Evolutionary conservation across 2,113 vertebrate species (phyloP).

Genomic region (Caracal caracal): DNA sequence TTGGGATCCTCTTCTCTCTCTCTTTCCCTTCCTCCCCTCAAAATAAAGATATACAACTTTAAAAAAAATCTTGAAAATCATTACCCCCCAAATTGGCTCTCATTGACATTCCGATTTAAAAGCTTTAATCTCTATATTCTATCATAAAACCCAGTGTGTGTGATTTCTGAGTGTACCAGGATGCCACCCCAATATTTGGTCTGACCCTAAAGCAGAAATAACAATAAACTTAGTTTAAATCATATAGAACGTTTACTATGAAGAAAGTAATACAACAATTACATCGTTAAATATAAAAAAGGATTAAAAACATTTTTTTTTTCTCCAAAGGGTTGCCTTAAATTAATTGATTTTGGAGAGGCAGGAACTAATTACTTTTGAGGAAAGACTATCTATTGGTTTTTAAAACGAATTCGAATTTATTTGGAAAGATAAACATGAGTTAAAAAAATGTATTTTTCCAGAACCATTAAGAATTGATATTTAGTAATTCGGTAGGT

Average conservation of each 20-base stretch:
- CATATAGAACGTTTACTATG: neutral
- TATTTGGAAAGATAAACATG: neutral
- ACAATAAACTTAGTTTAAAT: neutral
- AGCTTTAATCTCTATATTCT: neutral
- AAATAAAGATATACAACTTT: too few relatives aligned
- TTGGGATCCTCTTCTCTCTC: too few relatives aligned
- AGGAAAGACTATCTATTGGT: neutral
- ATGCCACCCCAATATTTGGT: neutral
- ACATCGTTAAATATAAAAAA: neutral
- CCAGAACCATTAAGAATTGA: neutral
- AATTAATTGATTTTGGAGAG: conserved; percentile 22
- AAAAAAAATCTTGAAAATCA: neutral
- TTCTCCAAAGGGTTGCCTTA: neutral
- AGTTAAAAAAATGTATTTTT: neutral
- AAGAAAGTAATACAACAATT: neutral
- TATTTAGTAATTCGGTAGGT: neutral
- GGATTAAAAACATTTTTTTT: neutral
- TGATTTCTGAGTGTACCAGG: neutral
- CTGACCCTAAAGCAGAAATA: conserved; percentile 3
- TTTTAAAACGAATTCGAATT: neutral
- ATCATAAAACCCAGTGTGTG: neutral
- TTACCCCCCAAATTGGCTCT: neutral
- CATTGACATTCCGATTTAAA: neutral
- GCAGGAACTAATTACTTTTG: neutral
- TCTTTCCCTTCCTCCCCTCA: too few relatives aligned